A percentile compares a stretch with the other conserved stretches of the same genome.
Evolutionary conservation across 2,113 vertebrate genomes (phyloP).

Genomic region (Nyctibius bracteatus): DNA sequence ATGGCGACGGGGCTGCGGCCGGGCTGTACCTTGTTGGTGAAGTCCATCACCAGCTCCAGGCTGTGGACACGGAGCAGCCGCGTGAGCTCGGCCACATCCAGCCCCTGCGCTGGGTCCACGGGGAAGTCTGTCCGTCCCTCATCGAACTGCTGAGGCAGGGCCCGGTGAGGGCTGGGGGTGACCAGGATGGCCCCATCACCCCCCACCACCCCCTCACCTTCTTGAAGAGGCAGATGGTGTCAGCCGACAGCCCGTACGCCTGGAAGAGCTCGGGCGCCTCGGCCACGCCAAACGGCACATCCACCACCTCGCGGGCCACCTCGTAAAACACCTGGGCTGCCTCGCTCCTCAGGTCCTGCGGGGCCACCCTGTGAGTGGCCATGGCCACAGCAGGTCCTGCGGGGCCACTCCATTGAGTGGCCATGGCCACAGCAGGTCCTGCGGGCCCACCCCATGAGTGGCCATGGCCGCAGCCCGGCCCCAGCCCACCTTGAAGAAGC

Average conservation of each 20-base stretch:
- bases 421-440: slow-evolving; percentile 63
- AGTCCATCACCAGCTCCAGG: slow-evolving; percentile 82
- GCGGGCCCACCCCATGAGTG: fast-evolving
- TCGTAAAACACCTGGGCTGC: slow-evolving; percentile 70
- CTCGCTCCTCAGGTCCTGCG: slow-evolving; percentile 75
- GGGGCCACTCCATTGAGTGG: background rate
- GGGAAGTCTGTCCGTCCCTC: slow-evolving; percentile 79
- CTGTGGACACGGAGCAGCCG: slow-evolving; percentile 81
- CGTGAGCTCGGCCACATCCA: slow-evolving; percentile 71
- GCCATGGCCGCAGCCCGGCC: fast-evolving
- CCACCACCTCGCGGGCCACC: slow-evolving; percentile 64
- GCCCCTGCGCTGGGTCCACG: slow-evolving; percentile 54
- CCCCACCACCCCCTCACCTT: slow-evolving; percentile 69
- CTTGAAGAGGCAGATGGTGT: slow-evolving; percentile 85
- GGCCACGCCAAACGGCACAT: slow-evolving; percentile 78
- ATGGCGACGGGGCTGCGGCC: fast-evolving
- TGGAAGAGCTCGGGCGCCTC: slow-evolving; percentile 75
- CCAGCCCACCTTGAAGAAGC: slow-evolving; percentile 85
- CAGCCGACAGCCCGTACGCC: slow-evolving; percentile 71
- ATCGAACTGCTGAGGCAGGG: slow-evolving; percentile 73
- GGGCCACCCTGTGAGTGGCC: background rate
- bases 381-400: slow-evolving; percentile 62
- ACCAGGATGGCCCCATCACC: background rate
- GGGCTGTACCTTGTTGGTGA: slow-evolving; percentile 74
- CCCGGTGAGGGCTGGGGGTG: background rate